These are phyloP conservation scores for Paramormyrops kingsleyae DNA, from an alignment of 2,113 vertebrate species.

Conservation along the genomic window DNA sequence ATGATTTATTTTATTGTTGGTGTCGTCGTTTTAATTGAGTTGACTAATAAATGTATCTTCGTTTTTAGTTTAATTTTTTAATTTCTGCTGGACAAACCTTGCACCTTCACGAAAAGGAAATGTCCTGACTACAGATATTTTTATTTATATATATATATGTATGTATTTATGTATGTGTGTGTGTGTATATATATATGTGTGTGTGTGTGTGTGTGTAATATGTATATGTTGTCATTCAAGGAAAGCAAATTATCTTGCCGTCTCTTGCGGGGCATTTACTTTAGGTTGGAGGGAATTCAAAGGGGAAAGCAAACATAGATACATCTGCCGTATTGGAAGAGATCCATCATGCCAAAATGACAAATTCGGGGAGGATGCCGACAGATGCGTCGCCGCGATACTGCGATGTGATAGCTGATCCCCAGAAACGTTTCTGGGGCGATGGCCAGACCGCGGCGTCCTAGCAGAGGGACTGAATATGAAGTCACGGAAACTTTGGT, in stretches of 20 bases:
- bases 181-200: neutral
- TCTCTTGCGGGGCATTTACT: neutral
- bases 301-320: neutral
- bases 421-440: neutral
- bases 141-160: neutral
- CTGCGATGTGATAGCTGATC: neutral
- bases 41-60: neutral
- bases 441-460: neutral
- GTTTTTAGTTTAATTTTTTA: neutral
- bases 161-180: neutral
- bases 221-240: neutral
- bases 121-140: neutral
- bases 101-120: neutral
- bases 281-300: neutral
- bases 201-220: neutral
- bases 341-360: conserved; percentile 4
- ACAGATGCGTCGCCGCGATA: neutral
- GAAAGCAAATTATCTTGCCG: neutral
- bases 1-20: neutral
- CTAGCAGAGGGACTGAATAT: neutral
- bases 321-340: neutral
- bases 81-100: neutral
- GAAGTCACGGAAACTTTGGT: neutral
- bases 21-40: neutral
- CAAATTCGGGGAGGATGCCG: neutral